Evolutionary conservation across 2,113 vertebrate genomes (phyloP).

Genomic region (Dermatemys mawii): DNA sequence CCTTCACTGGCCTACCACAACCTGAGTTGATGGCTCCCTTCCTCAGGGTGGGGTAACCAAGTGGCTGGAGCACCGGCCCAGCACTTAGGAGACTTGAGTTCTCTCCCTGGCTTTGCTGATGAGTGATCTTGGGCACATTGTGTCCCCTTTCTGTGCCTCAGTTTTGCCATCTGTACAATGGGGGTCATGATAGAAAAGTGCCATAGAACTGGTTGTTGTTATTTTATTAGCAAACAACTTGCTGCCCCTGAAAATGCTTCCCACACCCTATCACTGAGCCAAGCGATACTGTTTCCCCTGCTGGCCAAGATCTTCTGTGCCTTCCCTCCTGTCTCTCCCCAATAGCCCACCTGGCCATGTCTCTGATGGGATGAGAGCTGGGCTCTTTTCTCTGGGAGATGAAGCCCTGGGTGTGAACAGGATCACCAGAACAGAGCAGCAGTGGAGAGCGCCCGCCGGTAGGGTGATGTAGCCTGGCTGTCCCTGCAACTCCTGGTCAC

Average conservation of each 20-base stretch:
- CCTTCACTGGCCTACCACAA: background rate
- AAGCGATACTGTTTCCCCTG: background rate
- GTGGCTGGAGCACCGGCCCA: background rate
- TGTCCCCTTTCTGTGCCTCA: background rate
- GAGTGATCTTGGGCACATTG: background rate
- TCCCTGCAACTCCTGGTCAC: background rate
- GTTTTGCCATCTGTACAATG: background rate
- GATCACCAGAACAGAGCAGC: background rate
- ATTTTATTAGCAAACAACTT: background rate
- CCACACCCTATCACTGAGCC: background rate
- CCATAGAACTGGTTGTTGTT: too few relatives aligned
- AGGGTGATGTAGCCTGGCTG: background rate
- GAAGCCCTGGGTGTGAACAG: background rate
- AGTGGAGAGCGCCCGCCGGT: too few relatives aligned
- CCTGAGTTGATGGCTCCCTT: background rate
- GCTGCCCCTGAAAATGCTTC: background rate
- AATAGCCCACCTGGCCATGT: background rate
- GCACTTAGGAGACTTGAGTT: background rate
- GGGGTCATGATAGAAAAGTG: too few relatives aligned
- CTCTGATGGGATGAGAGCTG: background rate
- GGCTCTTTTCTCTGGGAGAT: background rate
- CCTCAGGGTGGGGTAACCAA: too few relatives aligned
- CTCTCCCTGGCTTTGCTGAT: too few relatives aligned
- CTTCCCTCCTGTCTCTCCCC: background rate
- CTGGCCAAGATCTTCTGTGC: background rate